Conservation (phyloP, 2,888 invertebrate species). For the Hypomecis punctinalis region DNA sequence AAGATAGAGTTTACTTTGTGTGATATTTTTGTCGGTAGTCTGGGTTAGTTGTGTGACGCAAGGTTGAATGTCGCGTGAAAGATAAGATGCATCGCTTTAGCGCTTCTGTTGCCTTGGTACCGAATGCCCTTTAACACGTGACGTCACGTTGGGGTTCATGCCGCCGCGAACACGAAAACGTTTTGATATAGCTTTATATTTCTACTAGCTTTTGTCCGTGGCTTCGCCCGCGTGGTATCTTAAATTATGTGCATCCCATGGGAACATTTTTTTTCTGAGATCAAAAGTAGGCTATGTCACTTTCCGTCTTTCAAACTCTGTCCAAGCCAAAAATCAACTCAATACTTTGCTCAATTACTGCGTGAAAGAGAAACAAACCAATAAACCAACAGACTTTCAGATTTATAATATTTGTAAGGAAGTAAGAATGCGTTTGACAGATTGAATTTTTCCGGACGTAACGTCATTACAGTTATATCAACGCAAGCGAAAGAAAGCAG, state of each 20-base stretch:
- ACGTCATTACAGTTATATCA: slow-evolving; percentile 11
- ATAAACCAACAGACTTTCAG: no score
- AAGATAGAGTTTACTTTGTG: slow-evolving; percentile 15
- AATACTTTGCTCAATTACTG: background rate
- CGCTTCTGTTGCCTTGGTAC: slow-evolving; percentile 64
- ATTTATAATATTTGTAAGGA: background rate
- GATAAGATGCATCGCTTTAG: slow-evolving; percentile 40
- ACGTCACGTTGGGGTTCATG: slow-evolving; percentile 62
- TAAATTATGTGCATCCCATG: no score
- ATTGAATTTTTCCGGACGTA: slow-evolving; percentile 13
- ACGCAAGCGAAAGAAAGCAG: slow-evolving; percentile 1
- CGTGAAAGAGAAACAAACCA: no score
- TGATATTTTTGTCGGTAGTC: background rate
- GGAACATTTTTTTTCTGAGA: no score
- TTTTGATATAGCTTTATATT: no score
- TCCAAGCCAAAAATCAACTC: no score
- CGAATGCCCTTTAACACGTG: slow-evolving; percentile 74
- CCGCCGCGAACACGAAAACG: slow-evolving; percentile 21
- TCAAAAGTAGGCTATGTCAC: no score
- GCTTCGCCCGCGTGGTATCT: no score
- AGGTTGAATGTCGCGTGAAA: slow-evolving; percentile 40
- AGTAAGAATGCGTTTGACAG: slow-evolving; percentile 9
- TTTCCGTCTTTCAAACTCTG: no score
- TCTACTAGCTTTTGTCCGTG: no score
- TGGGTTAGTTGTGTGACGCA: background rate